Conservation (phyloP, 2,797 vertebrate species). For the Acrossocheilus wenchowensis region DNA sequence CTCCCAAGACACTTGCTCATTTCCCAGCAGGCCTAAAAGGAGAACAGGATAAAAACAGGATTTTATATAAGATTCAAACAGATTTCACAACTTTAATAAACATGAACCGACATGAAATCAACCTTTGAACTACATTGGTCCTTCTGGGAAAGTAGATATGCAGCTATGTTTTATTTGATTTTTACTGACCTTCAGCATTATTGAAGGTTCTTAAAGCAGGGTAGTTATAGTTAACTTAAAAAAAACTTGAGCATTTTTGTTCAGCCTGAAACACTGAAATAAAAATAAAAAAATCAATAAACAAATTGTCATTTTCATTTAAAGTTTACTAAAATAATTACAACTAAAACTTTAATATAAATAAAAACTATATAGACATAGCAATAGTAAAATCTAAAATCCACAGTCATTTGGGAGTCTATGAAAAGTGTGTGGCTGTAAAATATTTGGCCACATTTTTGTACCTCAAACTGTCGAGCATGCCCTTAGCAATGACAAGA, state of each 20-base stretch:
- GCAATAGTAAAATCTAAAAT: background rate
- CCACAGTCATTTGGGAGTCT: background rate
- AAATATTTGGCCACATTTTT: background rate
- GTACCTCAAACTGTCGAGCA: background rate
- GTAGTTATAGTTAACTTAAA: no score
- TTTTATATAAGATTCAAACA: constrained; percentile 1
- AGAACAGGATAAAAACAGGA: background rate
- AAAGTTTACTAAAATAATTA: no score
- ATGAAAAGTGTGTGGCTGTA: background rate
- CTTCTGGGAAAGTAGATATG: background rate
- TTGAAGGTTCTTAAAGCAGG: background rate
- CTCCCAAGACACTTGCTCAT: constrained; percentile 22
- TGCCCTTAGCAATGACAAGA: background rate
- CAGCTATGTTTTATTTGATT: background rate
- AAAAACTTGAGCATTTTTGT: no score
- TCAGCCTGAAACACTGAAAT: no score
- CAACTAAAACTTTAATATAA: no score
- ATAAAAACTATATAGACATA: no score
- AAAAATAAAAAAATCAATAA: no score
- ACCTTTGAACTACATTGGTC: background rate
- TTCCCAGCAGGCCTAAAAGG: constrained; percentile 16
- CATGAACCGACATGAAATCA: background rate
- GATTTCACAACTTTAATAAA: constrained; percentile 1
- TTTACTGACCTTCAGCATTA: background rate
- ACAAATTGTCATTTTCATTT: no score